Conservation (phyloP, 2,888 invertebrate species). For the Dysmachus trigonus region DNA sequence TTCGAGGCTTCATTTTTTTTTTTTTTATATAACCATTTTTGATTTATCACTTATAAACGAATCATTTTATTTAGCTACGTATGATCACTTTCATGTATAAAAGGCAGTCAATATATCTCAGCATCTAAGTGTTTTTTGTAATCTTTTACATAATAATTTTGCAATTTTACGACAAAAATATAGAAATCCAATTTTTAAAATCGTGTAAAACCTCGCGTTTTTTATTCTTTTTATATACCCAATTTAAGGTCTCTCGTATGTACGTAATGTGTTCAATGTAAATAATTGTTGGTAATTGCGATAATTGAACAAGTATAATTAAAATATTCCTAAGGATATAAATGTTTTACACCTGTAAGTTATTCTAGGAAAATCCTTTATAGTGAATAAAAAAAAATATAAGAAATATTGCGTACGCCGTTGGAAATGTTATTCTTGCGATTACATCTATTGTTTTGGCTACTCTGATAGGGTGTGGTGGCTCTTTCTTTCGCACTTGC, state of each 20-base stretch:
- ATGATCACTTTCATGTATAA: conserved; percentile 44
- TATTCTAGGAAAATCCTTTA: conserved; percentile 75
- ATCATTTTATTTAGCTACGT: not conserved
- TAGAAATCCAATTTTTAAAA: conserved; percentile 19
- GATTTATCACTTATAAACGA: conserved; percentile 15
- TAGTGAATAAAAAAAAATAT: conserved; percentile 96
- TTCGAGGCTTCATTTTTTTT: not conserved
- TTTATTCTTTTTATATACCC: too few relatives aligned
- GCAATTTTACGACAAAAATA: conserved; percentile 38
- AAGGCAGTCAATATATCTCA: conserved; percentile 49
- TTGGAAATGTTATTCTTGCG: conserved; percentile 92
- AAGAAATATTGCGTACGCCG: conserved; percentile 91
- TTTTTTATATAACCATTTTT: not conserved
- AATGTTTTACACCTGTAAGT: not conserved
- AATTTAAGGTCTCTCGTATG: not conserved
- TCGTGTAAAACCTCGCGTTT: not conserved
- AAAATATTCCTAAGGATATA: conserved; percentile 3
- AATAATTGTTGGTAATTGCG: not conserved
- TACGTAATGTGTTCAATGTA: conserved; percentile 13
- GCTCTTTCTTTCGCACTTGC: conserved; percentile 90
- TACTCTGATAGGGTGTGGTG: conserved; percentile 90
- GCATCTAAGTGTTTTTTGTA: conserved; percentile 46
- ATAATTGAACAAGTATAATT: not conserved
- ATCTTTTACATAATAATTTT: conserved; percentile 31
- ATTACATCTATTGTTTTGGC: conserved; percentile 95